Evolutionary conservation across 92 coral and sea anemone species (phyloP).

Genomic region (Zoanthus gigantus): DNA sequence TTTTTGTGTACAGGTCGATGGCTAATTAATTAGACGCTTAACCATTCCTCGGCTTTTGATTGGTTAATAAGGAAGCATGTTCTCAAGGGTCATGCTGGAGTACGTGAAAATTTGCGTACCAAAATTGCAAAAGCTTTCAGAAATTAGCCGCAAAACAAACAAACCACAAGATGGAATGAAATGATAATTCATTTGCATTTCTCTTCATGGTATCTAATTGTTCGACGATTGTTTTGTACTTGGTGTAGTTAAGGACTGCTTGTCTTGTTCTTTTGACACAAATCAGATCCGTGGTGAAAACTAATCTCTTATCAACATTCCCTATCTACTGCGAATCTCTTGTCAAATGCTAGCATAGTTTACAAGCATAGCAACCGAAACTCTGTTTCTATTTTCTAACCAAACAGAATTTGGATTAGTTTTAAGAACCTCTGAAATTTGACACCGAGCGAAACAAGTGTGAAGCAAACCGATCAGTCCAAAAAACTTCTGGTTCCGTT

Average conservation of each 20-base stretch:
- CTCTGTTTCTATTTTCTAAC: neutral
- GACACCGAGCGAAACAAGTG: constrained; percentile 22
- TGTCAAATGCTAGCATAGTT: constrained; percentile 3
- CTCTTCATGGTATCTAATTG: constrained; percentile 14
- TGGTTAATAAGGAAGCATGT: neutral
- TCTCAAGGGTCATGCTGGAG: neutral
- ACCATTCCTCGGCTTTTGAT: neutral
- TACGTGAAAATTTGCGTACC: neutral
- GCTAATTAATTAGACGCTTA: neutral
- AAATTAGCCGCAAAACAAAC: constrained; percentile 3
- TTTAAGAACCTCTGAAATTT: neutral
- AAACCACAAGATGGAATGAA: constrained; percentile 10
- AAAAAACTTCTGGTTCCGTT: neutral
- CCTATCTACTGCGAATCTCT: neutral
- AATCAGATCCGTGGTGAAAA: constrained; percentile 31
- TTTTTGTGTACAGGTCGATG: too few relatives aligned
- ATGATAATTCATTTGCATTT: constrained; percentile 17
- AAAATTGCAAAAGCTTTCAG: constrained; percentile 9
- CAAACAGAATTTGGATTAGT: constrained; percentile 5
- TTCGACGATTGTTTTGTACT: constrained; percentile 15
- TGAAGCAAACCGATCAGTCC: neutral
- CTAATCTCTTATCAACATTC: neutral
- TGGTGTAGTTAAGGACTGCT: constrained; percentile 14
- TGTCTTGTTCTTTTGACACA: constrained; percentile 35
- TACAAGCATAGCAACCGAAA: constrained; percentile 28